Evolutionary conservation across 2,797 vertebrate species (phyloP).

Genomic region (Gallinago nigripennis): DNA sequence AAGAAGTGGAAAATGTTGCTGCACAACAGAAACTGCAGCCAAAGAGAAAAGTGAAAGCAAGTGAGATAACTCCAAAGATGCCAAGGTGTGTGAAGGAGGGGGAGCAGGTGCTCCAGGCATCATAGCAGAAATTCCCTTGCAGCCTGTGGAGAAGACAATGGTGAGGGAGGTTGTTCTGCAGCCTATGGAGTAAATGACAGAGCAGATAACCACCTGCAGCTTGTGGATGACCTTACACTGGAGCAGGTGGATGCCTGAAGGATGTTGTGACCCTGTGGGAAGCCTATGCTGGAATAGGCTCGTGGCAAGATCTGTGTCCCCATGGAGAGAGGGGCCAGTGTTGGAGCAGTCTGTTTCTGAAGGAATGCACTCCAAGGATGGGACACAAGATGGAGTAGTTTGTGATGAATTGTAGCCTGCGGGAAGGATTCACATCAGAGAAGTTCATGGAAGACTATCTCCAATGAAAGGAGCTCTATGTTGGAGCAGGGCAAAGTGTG

Average conservation of each 20-base stretch:
- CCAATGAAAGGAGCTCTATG: rapidly evolving
- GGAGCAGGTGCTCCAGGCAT: not conserved
- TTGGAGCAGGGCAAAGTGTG: not conserved
- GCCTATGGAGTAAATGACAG: rapidly evolving
- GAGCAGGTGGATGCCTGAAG: not conserved
- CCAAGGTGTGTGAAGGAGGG: not conserved
- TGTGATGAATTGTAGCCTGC: not conserved
- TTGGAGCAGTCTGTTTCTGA: not conserved
- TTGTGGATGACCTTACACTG: rapidly evolving
- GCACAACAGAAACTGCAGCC: not conserved
- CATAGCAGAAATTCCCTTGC: not conserved
- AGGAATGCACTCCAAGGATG: not conserved
- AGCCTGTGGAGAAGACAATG: not conserved
- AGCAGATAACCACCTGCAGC: not conserved
- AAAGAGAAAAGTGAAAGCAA: not conserved
- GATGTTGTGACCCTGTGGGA: not conserved
- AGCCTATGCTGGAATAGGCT: not conserved
- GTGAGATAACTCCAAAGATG: not conserved
- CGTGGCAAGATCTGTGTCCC: not conserved
- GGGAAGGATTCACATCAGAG: not conserved
- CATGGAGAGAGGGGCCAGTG: rapidly evolving
- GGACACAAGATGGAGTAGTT: no score
- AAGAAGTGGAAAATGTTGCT: not conserved
- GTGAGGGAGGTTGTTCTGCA: not conserved
- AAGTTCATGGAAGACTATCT: not conserved